Percentiles rank a stretch among this genome's conserved stretches.
Evolutionary conservation across 1,140 invertebrate species (phyloP).

Genomic region (Coenobita brevimanus): DNA sequence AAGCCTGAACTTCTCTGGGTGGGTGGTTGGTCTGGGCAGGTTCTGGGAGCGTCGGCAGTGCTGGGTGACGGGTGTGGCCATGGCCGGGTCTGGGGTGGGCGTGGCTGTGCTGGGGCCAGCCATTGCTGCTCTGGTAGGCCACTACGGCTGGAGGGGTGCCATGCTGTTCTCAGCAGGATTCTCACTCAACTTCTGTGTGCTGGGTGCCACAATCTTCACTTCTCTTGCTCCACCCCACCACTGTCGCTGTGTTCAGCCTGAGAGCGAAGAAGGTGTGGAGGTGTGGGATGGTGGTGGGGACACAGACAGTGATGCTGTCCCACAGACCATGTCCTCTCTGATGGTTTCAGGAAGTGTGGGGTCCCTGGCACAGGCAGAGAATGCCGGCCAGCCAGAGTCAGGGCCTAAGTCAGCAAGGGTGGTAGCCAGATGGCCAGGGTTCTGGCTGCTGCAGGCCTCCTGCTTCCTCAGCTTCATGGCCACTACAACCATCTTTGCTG

Average conservation of each 20-base stretch:
- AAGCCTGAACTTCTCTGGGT: slow-evolving; percentile 76
- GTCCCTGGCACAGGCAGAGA: slow-evolving; percentile 10
- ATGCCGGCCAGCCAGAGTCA: too few species aligned
- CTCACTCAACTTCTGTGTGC: slow-evolving; percentile 71
- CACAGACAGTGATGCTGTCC: neutral
- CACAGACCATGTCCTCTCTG: neutral
- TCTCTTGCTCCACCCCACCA: neutral
- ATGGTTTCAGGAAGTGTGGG: slow-evolving; percentile 12
- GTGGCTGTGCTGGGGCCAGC: slow-evolving; percentile 72
- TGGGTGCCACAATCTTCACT: slow-evolving; percentile 67
- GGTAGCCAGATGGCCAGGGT: slow-evolving; percentile 8
- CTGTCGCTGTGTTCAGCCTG: neutral
- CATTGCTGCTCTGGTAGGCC: slow-evolving; percentile 71
- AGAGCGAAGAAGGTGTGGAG: neutral
- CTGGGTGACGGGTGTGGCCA: slow-evolving; percentile 76
- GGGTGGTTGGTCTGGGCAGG: slow-evolving; percentile 75
- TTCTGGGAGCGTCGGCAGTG: slow-evolving; percentile 76
- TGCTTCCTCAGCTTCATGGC: slow-evolving; percentile 69
- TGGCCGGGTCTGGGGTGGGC: slow-evolving; percentile 75
- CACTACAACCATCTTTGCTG: slow-evolving; percentile 67
- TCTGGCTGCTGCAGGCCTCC: slow-evolving; percentile 63
- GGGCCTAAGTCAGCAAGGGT: neutral
- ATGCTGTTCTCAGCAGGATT: slow-evolving; percentile 76
- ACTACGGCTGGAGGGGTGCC: slow-evolving; percentile 75
- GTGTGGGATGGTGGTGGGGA: neutral